These are phyloP conservation scores for Rhimphoctona megacephalus DNA, from an alignment of 2,888 invertebrate species.

Conservation along the genomic window DNA sequence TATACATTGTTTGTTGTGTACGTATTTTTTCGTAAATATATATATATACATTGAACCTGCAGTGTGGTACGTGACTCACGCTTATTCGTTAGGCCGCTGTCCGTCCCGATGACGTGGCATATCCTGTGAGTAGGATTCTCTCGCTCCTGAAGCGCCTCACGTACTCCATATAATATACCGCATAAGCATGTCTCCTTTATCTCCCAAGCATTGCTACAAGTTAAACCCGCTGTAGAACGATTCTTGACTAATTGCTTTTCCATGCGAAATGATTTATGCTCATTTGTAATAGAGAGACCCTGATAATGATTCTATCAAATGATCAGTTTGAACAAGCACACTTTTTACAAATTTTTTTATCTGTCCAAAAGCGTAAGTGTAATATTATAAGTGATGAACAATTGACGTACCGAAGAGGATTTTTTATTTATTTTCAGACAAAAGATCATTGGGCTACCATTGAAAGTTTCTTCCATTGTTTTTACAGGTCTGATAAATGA, in stretches of 20 bases:
- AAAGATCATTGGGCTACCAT: not conserved
- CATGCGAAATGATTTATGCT: slow-evolving; percentile 53
- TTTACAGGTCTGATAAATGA: not conserved
- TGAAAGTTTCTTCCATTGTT: not conserved
- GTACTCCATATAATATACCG: slow-evolving; percentile 48
- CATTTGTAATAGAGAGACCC: slow-evolving; percentile 30
- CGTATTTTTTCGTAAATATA: slow-evolving; percentile 2
- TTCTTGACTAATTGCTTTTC: slow-evolving; percentile 60
- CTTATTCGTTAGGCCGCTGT: slow-evolving; percentile 55
- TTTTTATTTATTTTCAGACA: not conserved
- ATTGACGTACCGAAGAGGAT: not conserved
- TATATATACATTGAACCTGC: slow-evolving; percentile 16
- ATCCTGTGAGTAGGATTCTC: slow-evolving; percentile 61
- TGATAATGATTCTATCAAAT: not conserved
- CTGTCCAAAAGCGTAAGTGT: not conserved
- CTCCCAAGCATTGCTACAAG: slow-evolving; percentile 30
- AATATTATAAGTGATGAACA: not conserved
- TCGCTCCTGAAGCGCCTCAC: slow-evolving; percentile 53
- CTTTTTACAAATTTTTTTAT: not conserved
- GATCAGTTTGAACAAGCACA: not conserved
- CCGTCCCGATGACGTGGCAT: slow-evolving; percentile 63
- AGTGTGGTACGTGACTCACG: slow-evolving; percentile 55
- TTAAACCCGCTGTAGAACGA: slow-evolving; percentile 50
- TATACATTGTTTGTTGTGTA: not conserved
- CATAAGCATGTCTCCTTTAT: slow-evolving; percentile 56